phyloP scores from a whole-genome alignment of 2,888 invertebrate genomes.

The Hirudinaria manillensis region DNA sequence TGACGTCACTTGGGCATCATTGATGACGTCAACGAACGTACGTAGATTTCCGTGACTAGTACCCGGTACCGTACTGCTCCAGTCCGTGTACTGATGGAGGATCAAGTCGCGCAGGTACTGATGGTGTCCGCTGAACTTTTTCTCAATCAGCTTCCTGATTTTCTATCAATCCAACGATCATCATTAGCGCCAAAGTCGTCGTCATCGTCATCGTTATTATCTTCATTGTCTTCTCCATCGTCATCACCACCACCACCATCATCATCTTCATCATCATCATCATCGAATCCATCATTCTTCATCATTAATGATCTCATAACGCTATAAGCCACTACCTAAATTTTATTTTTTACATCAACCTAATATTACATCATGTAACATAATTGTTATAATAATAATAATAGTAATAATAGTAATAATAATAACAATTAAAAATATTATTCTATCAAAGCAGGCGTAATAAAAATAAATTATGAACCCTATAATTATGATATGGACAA shows the following conservation, averaged over 20 bases:
- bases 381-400: conserved; percentile 3
- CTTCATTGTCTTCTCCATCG: conserved; percentile 13
- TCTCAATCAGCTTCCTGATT: background rate
- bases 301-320: no score
- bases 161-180: background rate
- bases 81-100: conserved; percentile 3
- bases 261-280: conserved; percentile 17
- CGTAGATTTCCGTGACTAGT: background rate
- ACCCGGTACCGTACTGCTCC: background rate
- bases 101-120: background rate
- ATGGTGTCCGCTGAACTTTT: background rate
- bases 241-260: conserved; percentile 10
- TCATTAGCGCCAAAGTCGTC: no score
- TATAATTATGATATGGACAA: no score
- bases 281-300: background rate
- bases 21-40: conserved; percentile 1
- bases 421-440: conserved; percentile 12
- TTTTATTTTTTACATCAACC: no score
- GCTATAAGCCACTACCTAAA: no score
- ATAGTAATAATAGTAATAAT: conserved; percentile 16
- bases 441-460: no score
- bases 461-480: no score
- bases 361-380: background rate
- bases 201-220: background rate
- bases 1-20: background rate